Evolutionary conservation across 2,888 invertebrate species (phyloP), one percentile per base, ranked within the genome.

Genomic region (Elmis aenea): DNA sequence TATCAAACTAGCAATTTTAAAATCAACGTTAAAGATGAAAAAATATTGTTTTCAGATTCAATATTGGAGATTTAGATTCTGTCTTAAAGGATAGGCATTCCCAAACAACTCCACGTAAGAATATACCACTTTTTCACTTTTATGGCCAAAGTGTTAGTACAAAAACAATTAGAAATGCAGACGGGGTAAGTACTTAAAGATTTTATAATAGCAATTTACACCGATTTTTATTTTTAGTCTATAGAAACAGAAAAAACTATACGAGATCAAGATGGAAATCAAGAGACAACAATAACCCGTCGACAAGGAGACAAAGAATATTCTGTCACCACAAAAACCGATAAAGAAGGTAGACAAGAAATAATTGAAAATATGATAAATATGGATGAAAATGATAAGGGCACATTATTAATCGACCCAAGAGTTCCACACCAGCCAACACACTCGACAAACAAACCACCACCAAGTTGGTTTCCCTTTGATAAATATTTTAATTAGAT

Each of bases 261-360:
- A 1, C 68, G 65, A 51, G 79, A 80, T 50, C 71, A 69, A 6
- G 64, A 74, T 22, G 81, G 81, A 1, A 77, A 76, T 50, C 70
- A 73, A 47, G 74, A 76, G 50, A 76, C 73, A 6, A 76, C 71
- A n/a, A 60, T 77, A 16, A 76, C 74, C 3, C 48, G 46, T 21
- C 55, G 48, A 52, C 33, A 57, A 5, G 64, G 60, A 1, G 59
- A 65, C 42, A 61, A 64, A 50, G 64, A 67, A 50, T 60, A 66
- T 38, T 64, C 55, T 6, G 33, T 64, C 14, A 75, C 72, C 12
- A 76, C 70, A 13, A 62, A 74, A 27, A 73, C 70, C 12, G 58
- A 62, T 38, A 60, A 54, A 43, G 44, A 57, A 46, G 67, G 67
- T 2, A 54, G 56, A 28, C 57, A 62, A 41, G 63, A 62, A 48